phyloP scores from a whole-genome alignment of 1,140 invertebrate species.

The Eciton burchellii region DNA sequence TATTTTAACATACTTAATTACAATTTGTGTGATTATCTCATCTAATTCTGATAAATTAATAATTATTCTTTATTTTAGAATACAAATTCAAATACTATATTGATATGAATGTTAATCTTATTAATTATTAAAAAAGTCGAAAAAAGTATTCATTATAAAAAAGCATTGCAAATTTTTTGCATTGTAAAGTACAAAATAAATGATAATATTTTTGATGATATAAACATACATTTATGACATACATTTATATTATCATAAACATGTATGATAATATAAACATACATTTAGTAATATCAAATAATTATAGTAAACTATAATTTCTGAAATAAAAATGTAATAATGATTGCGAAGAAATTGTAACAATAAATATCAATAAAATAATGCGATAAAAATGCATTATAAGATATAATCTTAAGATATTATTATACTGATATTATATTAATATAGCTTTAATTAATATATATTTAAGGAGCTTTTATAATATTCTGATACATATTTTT shows the following conservation, averaged over 20 bases:
- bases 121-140: not conserved
- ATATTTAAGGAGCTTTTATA: not conserved
- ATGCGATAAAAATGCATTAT: not conserved
- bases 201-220: too few species aligned
- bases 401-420: not conserved
- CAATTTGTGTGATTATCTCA: too few species aligned
- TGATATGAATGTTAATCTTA: not conserved
- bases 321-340: not conserved
- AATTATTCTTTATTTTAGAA: too few species aligned
- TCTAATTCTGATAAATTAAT: too few species aligned
- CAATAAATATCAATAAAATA: not conserved
- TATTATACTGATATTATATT: too few species aligned
- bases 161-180: too few species aligned
- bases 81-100: not conserved
- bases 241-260: not conserved
- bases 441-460: not conserved
- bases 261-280: not conserved
- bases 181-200: too few species aligned
- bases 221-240: too few species aligned
- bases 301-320: too few species aligned
- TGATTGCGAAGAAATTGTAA: not conserved
- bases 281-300: conserved; percentile 5
- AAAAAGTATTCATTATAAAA: too few species aligned
- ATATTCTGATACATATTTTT: not conserved
- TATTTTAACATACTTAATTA: too few species aligned